Conservation (phyloP, 2,113 vertebrate species). For the Ursus arctos region DNA sequence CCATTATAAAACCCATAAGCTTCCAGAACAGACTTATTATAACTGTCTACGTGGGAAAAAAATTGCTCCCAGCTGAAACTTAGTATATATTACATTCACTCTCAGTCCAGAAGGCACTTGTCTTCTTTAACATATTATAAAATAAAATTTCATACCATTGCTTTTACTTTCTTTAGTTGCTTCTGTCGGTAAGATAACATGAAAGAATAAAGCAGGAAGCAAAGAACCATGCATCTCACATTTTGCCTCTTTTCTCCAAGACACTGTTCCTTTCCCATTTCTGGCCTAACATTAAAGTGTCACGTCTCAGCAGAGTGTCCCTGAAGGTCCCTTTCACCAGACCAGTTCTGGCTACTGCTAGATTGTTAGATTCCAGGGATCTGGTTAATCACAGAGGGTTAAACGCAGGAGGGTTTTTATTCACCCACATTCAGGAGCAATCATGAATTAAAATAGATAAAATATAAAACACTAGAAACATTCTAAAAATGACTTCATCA, state of each 20-base stretch:
- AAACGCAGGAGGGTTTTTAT: not conserved
- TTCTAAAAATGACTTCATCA: not conserved
- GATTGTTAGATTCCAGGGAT: not conserved
- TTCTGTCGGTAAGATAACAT: not conserved
- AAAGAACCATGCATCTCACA: not conserved
- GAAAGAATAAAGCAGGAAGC: constrained; percentile 10
- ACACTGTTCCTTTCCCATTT: not conserved
- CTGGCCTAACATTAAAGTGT: not conserved
- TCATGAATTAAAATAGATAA: constrained; percentile 16
- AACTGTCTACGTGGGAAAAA: constrained; percentile 7
- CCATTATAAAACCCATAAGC: constrained; percentile 62
- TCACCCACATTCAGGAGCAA: not conserved
- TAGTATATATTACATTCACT: constrained; percentile 11
- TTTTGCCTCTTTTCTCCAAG: not conserved
- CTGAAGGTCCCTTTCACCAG: not conserved
- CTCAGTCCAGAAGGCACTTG: not conserved
- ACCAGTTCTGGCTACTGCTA: not conserved
- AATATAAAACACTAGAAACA: not conserved
- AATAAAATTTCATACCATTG: constrained; percentile 24
- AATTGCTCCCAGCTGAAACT: constrained; percentile 19
- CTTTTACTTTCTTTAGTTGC: constrained; percentile 47
- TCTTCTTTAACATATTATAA: constrained; percentile 67
- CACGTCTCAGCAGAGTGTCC: not conserved
- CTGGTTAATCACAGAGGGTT: not conserved
- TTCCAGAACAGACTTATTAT: constrained; percentile 56